Evolutionary conservation across 2,797 vertebrate species (phyloP).

Genomic region (Myripristis murdjan): DNA sequence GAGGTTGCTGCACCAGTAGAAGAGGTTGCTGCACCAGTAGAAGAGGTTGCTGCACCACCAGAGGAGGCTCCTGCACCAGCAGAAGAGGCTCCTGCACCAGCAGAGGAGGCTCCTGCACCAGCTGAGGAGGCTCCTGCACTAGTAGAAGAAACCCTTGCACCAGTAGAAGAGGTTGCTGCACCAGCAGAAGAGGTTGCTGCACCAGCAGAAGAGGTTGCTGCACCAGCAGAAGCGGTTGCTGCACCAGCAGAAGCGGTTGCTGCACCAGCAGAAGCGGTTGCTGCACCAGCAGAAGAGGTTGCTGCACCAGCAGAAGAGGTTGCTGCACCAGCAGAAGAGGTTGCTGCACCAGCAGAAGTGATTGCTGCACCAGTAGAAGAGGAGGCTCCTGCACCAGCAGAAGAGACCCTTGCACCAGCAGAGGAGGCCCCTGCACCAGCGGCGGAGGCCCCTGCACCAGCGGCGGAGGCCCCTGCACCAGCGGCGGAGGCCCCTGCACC

Average conservation of each 20-base stretch:
- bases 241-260: neutral
- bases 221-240: too few species aligned
- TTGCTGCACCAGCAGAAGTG: neutral
- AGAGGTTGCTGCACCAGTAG: constrained; percentile 10
- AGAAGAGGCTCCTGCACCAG: neutral
- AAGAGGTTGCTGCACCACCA: neutral
- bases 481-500: constrained; percentile 19
- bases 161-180: constrained; percentile 7
- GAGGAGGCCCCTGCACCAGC: neutral
- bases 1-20: neutral
- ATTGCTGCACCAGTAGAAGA: too few species aligned
- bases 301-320: neutral
- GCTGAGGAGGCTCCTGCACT: constrained; percentile 8
- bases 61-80: constrained; percentile 22
- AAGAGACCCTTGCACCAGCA: neutral
- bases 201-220: neutral
- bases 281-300: neutral
- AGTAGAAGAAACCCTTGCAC: neutral
- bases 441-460: neutral
- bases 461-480: constrained; percentile 8
- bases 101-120: neutral
- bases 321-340: constrained; percentile 3
- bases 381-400: neutral
- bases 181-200: neutral
- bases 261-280: neutral